Conservation (phyloP, 2,888 invertebrate species). For the Monopis laevigella region DNA sequence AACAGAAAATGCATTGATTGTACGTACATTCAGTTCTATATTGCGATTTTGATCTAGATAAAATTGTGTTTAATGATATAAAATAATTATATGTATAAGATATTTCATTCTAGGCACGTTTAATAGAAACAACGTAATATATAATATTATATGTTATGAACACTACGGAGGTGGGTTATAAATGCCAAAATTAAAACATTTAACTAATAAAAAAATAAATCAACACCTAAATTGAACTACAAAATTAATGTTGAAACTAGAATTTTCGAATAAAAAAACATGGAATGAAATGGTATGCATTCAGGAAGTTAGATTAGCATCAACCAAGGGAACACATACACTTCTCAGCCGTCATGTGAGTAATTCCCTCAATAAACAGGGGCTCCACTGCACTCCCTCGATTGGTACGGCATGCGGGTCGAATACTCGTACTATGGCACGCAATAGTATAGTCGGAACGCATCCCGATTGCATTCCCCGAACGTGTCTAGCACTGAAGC, state of each 20-base stretch:
- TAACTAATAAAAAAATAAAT: too few species aligned
- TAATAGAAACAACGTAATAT: too few species aligned
- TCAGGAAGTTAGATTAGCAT: slow-evolving; percentile 49
- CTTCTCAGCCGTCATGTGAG: slow-evolving; percentile 35
- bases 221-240: too few species aligned
- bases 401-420: slow-evolving; percentile 31
- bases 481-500: slow-evolving; percentile 28
- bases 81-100: too few species aligned
- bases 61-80: too few species aligned
- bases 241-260: too few species aligned
- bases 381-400: slow-evolving; percentile 24
- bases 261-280: too few species aligned
- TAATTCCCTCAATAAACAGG: slow-evolving; percentile 48
- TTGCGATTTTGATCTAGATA: background rate
- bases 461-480: slow-evolving; percentile 35
- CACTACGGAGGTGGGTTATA: too few species aligned
- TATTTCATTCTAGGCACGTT: too few species aligned
- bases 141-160: too few species aligned
- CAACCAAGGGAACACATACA: slow-evolving; percentile 28
- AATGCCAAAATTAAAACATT: too few species aligned
- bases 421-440: slow-evolving; percentile 53
- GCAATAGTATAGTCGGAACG: slow-evolving; percentile 25
- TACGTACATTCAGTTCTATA: background rate
- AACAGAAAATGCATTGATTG: background rate
- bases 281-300: slow-evolving; percentile 19